Conservation (phyloP, 1,140 invertebrate genomes). For the Drosophila seguyi region DNA sequence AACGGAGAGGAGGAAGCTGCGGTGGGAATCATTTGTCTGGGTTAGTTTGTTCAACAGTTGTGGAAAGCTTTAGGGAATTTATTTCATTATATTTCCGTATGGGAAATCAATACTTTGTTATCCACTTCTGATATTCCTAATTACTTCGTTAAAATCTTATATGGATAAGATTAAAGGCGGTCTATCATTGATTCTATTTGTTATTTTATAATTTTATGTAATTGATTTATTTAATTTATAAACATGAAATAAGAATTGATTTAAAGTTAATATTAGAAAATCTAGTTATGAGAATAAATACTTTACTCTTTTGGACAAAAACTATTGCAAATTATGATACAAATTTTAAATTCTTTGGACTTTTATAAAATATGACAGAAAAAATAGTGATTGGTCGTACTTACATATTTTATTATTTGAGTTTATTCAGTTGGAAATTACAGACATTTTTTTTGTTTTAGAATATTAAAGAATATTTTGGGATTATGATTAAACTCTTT, state of each 20-base stretch:
- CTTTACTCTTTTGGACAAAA: too few relatives aligned
- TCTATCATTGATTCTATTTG: background rate
- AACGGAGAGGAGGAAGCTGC: conserved; percentile 11
- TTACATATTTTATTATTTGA: too few relatives aligned
- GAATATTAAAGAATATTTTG: too few relatives aligned
- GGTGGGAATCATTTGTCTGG: conserved; percentile 23
- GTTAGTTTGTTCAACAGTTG: conserved; percentile 19
- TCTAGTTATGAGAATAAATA: background rate
- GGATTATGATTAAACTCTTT: too few relatives aligned
- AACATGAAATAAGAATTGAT: too few relatives aligned
- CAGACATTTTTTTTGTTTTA: too few relatives aligned
- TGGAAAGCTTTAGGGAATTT: conserved; percentile 19
- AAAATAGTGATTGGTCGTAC: too few relatives aligned
- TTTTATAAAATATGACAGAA: too few relatives aligned
- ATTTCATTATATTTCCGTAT: background rate
- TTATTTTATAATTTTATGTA: too few relatives aligned
- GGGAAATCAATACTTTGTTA: background rate
- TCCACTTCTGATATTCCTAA: background rate
- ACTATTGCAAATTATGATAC: too few relatives aligned
- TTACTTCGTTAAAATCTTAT: background rate
- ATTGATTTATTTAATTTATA: too few relatives aligned
- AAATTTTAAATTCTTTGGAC: background rate
- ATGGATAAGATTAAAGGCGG: background rate
- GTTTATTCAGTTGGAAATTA: too few relatives aligned
- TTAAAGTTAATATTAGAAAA: background rate